Evolutionary conservation across 1,140 invertebrate species (phyloP), one percentile per base, ranked within the genome.

Genomic region (Metaphire vulgaris): DNA sequence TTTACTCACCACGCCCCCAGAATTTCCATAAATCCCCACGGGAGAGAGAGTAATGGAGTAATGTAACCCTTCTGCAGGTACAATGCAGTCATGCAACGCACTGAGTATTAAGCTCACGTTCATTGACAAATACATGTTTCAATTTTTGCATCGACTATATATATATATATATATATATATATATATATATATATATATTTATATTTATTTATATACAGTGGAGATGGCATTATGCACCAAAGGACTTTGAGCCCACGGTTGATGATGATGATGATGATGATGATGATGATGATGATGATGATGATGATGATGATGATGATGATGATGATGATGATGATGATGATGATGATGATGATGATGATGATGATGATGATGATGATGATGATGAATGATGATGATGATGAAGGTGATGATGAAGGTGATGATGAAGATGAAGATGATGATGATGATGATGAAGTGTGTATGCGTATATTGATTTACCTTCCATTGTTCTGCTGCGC

Each of bases 401-500:
- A 56, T 56, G 41, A 56, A 12, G 41, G 21, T 56, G 41, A 56
- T 56, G 41, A 56, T 56, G 41, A 56, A 12, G 41, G 21, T 56
- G 41, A 56, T 56, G 41, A 56, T 56, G 41, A 56, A 12, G 6
- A 56, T 21, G 41, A 56, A 6, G 41, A 56, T 21, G 41, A 56
- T 21, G 41, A 56, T 56, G 41, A 56, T 56, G 21, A 56, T 56
- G 41, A 56, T n/a, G n/a, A n/a, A n/a, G n/a, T n/a, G n/a, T n/a
- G n/a, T n/a, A n/a, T n/a, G n/a, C n/a, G n/a, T n/a, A n/a, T n/a
- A n/a, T n/a, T n/a, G n/a, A n/a, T n/a, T n/a, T 29, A 74, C 76
- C 76, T 74, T 77, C 76, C 72, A 74, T 69, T 0, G 33, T 67
- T 68, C 76, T 74, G 2, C 2, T 21, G 28, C 76, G 26, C 33